Percentiles rank a stretch among this genome's conserved stretches.
Conservation (phyloP, 2,888 invertebrate species). For the Ctenicera cuprea region DNA sequence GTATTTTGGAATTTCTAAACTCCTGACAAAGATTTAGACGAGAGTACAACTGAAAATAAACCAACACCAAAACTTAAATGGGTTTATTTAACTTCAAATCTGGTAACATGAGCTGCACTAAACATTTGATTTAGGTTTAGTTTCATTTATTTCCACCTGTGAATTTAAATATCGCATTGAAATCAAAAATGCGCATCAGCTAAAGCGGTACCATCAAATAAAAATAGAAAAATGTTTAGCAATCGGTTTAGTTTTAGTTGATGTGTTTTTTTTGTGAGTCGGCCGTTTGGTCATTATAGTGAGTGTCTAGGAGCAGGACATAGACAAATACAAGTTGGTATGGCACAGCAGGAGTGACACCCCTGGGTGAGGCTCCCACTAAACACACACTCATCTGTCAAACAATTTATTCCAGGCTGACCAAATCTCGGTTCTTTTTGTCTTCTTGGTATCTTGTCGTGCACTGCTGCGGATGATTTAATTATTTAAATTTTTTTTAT, state of each 20-base stretch:
- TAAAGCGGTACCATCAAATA: conserved; percentile 8
- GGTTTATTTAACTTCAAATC: neutral
- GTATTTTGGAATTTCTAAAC: too few species aligned
- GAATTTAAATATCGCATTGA: neutral
- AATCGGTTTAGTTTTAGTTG: conserved; percentile 2
- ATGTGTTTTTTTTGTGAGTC: neutral
- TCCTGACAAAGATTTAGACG: too few species aligned
- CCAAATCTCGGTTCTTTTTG: conserved; percentile 18
- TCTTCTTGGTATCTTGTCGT: conserved; percentile 8
- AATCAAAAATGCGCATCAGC: neutral
- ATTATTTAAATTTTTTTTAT: conserved; percentile 40
- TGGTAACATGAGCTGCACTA: neutral
- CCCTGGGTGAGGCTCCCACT: conserved; percentile 43
- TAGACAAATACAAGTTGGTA: conserved; percentile 48
- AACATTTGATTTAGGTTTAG: neutral
- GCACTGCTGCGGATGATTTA: conserved; percentile 37
- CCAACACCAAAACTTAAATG: neutral
- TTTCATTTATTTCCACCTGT: conserved; percentile 2
- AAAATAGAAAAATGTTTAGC: conserved; percentile 3
- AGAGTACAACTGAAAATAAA: too few species aligned
- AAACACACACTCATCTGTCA: conserved; percentile 49
- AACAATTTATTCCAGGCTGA: conserved; percentile 33
- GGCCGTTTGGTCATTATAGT: conserved; percentile 19
- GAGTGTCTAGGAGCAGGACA: conserved; percentile 35
- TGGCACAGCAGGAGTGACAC: conserved; percentile 49